Evolutionary conservation across 2,888 invertebrate genomes (phyloP).

Genomic region (Epistrophella euchroma): DNA sequence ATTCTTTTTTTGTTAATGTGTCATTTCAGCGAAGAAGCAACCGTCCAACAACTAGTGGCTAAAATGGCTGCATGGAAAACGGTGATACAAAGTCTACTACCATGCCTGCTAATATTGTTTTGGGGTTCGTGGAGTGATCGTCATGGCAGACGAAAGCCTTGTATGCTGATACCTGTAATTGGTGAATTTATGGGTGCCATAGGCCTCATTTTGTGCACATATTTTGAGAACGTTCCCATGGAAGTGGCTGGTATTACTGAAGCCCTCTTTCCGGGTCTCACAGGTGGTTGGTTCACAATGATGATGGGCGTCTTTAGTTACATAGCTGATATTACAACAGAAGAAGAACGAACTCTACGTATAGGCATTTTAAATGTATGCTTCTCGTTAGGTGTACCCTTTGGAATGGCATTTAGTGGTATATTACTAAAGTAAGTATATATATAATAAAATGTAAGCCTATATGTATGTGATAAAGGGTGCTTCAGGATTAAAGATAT

Average conservation of each 20-base stretch:
- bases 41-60: slow-evolving; percentile 90
- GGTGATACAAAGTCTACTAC: slow-evolving; percentile 91
- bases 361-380: slow-evolving; percentile 95
- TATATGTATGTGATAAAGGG: neutral
- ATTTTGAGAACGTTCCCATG: slow-evolving; percentile 91
- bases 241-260: slow-evolving; percentile 92
- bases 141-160: slow-evolving; percentile 85
- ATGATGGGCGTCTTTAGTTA: slow-evolving; percentile 96
- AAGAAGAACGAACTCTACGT: slow-evolving; percentile 92
- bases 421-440: slow-evolving; percentile 86
- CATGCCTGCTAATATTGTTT: slow-evolving; percentile 92
- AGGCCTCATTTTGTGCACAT: slow-evolving; percentile 91
- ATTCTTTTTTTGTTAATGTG: slow-evolving; percentile 6
- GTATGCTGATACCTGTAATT: slow-evolving; percentile 92
- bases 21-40: slow-evolving; percentile 86
- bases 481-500: neutral
- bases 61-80: slow-evolving; percentile 94
- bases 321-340: slow-evolving; percentile 93
- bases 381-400: slow-evolving; percentile 93
- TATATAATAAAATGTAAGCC: too few species aligned
- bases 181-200: slow-evolving; percentile 92
- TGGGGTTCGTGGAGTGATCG: slow-evolving; percentile 91
- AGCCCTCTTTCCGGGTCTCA: slow-evolving; percentile 91
- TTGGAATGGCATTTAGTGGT: slow-evolving; percentile 95
- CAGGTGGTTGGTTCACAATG: slow-evolving; percentile 94